These are phyloP conservation scores for Styela plicata DNA, from an alignment of 23 tunicate species.

Conservation along the genomic window DNA sequence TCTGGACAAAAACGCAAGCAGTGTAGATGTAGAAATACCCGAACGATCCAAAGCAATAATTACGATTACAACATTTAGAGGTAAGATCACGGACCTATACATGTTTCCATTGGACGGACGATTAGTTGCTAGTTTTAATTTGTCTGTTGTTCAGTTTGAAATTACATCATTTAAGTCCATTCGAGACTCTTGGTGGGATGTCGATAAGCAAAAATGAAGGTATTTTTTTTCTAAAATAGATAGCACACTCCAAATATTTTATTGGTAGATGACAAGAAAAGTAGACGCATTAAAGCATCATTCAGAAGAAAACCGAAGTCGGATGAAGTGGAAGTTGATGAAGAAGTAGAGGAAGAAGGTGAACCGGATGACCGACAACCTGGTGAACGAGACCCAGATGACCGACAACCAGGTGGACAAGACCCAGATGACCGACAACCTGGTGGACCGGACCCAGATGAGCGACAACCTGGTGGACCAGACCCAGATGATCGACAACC, in stretches of 20 bases:
- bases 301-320: not conserved
- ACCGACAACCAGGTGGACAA: not conserved
- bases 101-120: too few relatives aligned
- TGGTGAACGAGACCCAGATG: too few relatives aligned
- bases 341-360: not conserved
- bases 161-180: too few relatives aligned
- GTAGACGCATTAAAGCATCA: not conserved
- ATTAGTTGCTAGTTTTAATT: too few relatives aligned
- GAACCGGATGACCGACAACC: not conserved
- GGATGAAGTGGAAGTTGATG: not conserved
- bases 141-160: too few relatives aligned
- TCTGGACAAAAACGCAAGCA: not conserved
- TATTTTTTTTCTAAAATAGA: too few relatives aligned
- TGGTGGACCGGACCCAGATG: not conserved
- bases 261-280: not conserved
- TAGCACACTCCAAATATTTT: not conserved
- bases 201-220: too few relatives aligned
- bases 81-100: not conserved
- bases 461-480: not conserved
- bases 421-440: not conserved
- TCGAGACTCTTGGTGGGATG: too few relatives aligned
- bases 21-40: not conserved
- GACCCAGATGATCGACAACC: not conserved
- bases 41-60: not conserved
- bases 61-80: not conserved